Percentiles rank a stretch among this genome's conserved stretches.
Conservation (phyloP, 2,888 invertebrate species). For the Oscheius sp. region DNA sequence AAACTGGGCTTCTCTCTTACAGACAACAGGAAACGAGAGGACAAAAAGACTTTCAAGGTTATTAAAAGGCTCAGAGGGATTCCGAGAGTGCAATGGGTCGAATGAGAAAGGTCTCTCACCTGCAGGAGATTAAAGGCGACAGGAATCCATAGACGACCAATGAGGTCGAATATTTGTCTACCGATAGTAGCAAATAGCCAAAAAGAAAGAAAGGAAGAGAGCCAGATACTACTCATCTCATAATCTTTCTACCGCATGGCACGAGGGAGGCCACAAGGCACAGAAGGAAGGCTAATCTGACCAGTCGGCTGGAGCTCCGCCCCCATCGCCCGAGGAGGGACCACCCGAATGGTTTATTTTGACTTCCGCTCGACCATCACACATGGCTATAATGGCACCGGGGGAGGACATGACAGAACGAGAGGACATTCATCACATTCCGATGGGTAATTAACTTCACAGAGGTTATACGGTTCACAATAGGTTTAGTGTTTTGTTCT, state of each 20-base stretch:
- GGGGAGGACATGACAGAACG: not conserved
- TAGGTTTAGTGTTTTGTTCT: not conserved
- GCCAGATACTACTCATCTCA: constrained; percentile 27
- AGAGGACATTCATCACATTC: not conserved
- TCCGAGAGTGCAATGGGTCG: too few relatives aligned
- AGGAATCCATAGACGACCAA: constrained; percentile 62
- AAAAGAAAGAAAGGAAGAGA: constrained; percentile 47
- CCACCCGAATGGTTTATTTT: constrained; percentile 29
- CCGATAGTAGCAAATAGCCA: constrained; percentile 57
- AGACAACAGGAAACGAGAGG: not conserved
- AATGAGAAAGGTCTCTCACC: constrained; percentile 37
- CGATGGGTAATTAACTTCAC: not conserved
- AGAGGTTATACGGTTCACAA: not conserved
- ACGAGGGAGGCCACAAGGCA: constrained; percentile 7
- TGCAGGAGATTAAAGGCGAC: constrained; percentile 63
- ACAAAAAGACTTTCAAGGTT: not conserved
- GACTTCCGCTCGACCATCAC: constrained; percentile 11
- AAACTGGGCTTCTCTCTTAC: too few relatives aligned
- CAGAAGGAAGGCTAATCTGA: constrained; percentile 27
- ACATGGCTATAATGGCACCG: not conserved
- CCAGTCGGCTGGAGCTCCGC: constrained; percentile 25
- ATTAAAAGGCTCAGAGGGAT: too few relatives aligned
- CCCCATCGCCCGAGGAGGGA: constrained; percentile 1
- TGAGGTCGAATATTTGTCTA: constrained; percentile 60
- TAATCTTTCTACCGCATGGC: not conserved